Evolutionary conservation across 2,113 vertebrate species (phyloP).

Genomic region (Alligator sinensis): DNA sequence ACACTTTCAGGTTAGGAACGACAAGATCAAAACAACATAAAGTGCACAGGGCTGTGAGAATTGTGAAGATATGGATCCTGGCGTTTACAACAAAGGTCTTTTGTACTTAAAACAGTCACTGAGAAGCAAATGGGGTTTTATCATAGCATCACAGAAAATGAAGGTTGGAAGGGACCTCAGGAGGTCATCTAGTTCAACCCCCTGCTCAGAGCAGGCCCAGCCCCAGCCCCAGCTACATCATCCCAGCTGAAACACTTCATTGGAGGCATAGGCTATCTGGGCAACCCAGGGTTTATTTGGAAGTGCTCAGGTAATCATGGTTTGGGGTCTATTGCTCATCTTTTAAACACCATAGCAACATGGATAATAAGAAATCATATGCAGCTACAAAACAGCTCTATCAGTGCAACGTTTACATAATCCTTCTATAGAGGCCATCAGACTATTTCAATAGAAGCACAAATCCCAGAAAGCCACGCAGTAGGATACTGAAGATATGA

Average conservation of each 20-base stretch:
- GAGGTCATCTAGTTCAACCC: no score
- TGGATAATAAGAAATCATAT: neutral
- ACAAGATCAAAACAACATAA: neutral
- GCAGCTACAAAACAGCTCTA: neutral
- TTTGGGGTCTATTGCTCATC: conserved; percentile 14
- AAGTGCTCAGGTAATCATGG: neutral
- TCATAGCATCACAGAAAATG: neutral
- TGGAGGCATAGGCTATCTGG: neutral
- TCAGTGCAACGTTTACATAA: neutral
- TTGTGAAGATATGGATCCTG: neutral
- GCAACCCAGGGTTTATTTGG: neutral
- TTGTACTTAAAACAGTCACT: neutral
- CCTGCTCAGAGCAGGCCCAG: no score
- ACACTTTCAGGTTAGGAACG: neutral
- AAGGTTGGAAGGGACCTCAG: no score
- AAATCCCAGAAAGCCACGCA: neutral
- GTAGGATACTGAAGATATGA: conserved; percentile 3
- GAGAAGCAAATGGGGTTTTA: neutral
- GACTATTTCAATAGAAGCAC: neutral
- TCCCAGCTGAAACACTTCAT: neutral
- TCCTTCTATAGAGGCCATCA: neutral
- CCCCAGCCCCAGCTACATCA: no score
- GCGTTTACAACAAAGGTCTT: neutral
- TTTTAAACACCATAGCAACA: neutral
- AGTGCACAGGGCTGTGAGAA: neutral